These are phyloP conservation scores for Boleophthalmus pectinirostris DNA, from an alignment of 2,113 vertebrate genomes.

Conservation along the genomic window DNA sequence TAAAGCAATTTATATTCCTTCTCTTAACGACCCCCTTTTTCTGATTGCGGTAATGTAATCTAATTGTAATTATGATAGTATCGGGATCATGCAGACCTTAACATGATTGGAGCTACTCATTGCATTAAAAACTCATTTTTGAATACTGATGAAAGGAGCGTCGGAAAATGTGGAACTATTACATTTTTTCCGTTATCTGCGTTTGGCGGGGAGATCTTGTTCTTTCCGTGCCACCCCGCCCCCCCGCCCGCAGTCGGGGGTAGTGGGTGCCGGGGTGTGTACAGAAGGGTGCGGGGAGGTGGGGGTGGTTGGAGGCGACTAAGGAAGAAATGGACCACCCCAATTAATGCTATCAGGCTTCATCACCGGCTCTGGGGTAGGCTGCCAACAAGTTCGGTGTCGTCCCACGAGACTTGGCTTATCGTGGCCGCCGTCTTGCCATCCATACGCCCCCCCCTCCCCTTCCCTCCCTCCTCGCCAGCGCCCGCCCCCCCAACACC, in stretches of 20 bases:
- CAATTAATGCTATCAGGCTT: constrained; percentile 74
- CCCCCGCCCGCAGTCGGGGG: constrained; percentile 58
- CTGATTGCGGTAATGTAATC: constrained; percentile 99
- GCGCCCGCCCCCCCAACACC: too few species aligned
- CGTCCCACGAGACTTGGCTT: constrained; percentile 63
- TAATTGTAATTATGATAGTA: constrained; percentile 99
- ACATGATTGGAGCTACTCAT: constrained; percentile 99
- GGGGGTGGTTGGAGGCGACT: constrained; percentile 11
- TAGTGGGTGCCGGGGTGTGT: constrained; percentile 27
- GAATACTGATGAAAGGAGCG: constrained; percentile 99
- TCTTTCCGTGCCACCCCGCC: constrained; percentile 22
- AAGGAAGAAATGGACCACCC: constrained; percentile 66
- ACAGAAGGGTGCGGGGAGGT: constrained; percentile 35
- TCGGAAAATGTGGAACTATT: constrained; percentile 99
- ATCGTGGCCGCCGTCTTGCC: constrained; percentile 56
- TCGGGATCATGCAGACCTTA: constrained; percentile 99
- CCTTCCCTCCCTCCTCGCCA: background rate
- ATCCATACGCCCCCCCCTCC: constrained; percentile 13
- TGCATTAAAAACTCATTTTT: constrained; percentile 99
- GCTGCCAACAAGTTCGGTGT: constrained; percentile 56
- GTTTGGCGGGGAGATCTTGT: constrained; percentile 67
- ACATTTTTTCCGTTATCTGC: constrained; percentile 86
- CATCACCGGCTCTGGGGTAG: constrained; percentile 68
- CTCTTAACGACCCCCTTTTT: constrained; percentile 99
- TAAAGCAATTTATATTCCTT: constrained; percentile 99